A percentile compares a stretch with the other conserved stretches of the same genome.
Evolutionary conservation across 2,888 invertebrate species (phyloP).

Genomic region (Colostygia pectinataria): DNA sequence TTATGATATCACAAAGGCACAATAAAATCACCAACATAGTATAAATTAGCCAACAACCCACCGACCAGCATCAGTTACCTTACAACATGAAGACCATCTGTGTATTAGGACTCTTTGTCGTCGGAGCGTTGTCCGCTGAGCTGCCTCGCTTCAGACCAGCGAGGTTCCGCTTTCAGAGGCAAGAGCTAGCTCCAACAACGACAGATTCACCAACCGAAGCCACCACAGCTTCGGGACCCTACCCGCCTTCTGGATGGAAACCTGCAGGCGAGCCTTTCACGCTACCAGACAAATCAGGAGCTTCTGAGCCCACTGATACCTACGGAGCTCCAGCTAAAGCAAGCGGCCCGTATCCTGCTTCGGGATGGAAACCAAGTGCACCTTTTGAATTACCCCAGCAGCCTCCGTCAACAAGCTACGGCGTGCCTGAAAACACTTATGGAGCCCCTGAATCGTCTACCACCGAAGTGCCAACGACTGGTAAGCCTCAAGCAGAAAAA

Average conservation of each 20-base stretch:
- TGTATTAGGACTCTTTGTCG: slow-evolving; percentile 54
- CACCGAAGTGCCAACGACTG: slow-evolving; percentile 60
- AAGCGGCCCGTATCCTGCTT: slow-evolving; percentile 62
- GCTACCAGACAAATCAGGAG: slow-evolving; percentile 54
- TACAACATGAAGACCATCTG: slow-evolving; percentile 64
- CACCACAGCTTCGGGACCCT: slow-evolving; percentile 62
- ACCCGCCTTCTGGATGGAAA: slow-evolving; percentile 69
- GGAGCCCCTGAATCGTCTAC: slow-evolving; percentile 62
- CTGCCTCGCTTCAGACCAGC: slow-evolving; percentile 73
- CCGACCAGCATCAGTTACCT: slow-evolving; percentile 48
- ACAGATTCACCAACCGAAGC: slow-evolving; percentile 65
- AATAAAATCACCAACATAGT: slow-evolving; percentile 55
- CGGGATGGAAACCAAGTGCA: slow-evolving; percentile 74
- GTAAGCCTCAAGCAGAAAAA: slow-evolving; percentile 63
- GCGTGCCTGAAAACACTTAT: slow-evolving; percentile 57
- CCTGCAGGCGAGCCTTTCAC: slow-evolving; percentile 65
- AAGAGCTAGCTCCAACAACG: slow-evolving; percentile 70
- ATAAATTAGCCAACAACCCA: slow-evolving; percentile 49
- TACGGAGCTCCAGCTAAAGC: slow-evolving; percentile 39
- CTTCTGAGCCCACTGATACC: slow-evolving; percentile 36
- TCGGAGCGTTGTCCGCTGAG: slow-evolving; percentile 58
- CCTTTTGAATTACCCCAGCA: slow-evolving; percentile 67
- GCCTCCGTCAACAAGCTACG: slow-evolving; percentile 57
- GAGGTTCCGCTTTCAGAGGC: slow-evolving; percentile 77
- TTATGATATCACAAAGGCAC: slow-evolving; percentile 67